A percentile compares a stretch with the other conserved stretches of the same genome.
phyloP scores from a whole-genome alignment of 1,140 invertebrate species.

The Ctenoplectra terminalis region DNA sequence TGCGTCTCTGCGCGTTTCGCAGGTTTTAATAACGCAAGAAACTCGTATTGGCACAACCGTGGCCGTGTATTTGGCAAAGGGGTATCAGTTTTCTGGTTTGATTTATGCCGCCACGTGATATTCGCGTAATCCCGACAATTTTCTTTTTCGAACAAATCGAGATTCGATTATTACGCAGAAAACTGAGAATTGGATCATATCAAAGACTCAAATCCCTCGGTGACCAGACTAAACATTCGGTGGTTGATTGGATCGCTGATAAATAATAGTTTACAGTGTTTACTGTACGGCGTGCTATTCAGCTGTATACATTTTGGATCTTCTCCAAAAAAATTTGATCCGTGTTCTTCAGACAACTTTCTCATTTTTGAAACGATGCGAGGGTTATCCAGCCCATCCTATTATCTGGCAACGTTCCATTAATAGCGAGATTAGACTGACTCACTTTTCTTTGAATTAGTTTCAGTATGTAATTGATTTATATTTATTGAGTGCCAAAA shows the following conservation, averaged over 20 bases:
- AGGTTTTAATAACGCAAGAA: constrained; percentile 13
- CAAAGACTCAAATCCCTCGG: neutral
- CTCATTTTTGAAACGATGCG: too few species aligned
- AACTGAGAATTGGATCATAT: neutral
- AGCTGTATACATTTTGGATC: constrained; percentile 2
- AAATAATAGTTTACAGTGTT: constrained; percentile 11
- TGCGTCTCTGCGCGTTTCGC: neutral
- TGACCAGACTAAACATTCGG: neutral
- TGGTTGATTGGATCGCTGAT: neutral
- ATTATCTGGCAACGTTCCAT: constrained; percentile 21
- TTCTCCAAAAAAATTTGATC: constrained; percentile 22
- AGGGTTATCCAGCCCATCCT: neutral
- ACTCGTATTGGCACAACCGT: constrained; percentile 29
- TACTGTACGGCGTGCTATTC: neutral
- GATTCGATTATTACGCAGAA: constrained; percentile 29
- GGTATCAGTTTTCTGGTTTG: constrained; percentile 34
- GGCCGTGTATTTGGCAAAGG: constrained; percentile 34
- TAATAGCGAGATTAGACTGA: too few species aligned
- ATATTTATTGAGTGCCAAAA: neutral
- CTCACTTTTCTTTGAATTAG: too few species aligned
- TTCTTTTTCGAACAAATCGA: constrained; percentile 13
- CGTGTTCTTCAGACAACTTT: constrained; percentile 4
- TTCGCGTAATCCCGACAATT: constrained; percentile 8
- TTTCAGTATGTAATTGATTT: too few species aligned
- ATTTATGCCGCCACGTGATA: constrained; percentile 36